phyloP scores from a whole-genome alignment of 2,113 vertebrate species.

The Tragelaphus strepsiceros region DNA sequence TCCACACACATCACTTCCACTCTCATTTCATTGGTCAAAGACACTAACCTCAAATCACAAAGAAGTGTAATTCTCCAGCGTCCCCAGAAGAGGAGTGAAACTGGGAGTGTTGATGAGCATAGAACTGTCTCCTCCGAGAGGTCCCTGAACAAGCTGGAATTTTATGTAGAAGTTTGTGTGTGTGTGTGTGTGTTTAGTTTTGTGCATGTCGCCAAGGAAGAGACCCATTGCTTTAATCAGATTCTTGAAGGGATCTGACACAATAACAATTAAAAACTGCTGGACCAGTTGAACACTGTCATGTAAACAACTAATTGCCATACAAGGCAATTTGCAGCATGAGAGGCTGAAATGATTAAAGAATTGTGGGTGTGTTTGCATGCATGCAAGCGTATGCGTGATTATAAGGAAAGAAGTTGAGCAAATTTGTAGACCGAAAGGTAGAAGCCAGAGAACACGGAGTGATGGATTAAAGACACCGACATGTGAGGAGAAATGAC shows the following conservation, averaged over 20 bases:
- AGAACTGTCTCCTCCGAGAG: not conserved
- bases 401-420: not conserved
- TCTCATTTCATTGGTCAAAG: not conserved
- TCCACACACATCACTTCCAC: not conserved
- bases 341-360: constrained; percentile 40
- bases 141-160: not conserved
- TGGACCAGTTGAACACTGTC: constrained; percentile 28
- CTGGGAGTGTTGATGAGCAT: not conserved
- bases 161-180: no score
- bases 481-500: not conserved
- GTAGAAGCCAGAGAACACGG: not conserved
- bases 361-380: not conserved
- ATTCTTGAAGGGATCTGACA: not conserved
- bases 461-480: not conserved
- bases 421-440: not conserved
- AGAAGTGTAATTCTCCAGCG: not conserved
- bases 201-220: not conserved
- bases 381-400: fast-evolving
- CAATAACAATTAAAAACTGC: not conserved
- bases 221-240: constrained; percentile 8
- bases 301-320: constrained; percentile 54
- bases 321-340: constrained; percentile 37
- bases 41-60: not conserved
- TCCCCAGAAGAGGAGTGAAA: not conserved
- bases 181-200: not conserved